A percentile compares a stretch with the other conserved stretches of the same genome.
Evolutionary conservation across 2,113 vertebrate genomes (phyloP).

Genomic region (Myocastor coypus): DNA sequence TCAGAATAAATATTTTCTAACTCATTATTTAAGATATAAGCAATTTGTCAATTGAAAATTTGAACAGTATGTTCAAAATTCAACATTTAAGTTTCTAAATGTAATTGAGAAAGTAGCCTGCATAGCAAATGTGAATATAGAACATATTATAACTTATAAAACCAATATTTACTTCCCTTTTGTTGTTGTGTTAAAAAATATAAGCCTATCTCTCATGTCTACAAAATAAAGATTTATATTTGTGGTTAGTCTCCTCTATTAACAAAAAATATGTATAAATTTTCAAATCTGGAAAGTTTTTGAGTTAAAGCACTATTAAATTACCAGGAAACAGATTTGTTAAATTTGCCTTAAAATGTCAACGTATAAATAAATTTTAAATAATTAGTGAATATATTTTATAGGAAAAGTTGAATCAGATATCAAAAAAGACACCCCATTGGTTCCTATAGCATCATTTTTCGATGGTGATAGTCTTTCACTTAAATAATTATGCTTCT

Average conservation of each 20-base stretch:
- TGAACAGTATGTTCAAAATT: neutral
- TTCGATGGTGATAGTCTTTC: neutral
- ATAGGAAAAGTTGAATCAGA: neutral
- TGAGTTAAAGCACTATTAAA: neutral
- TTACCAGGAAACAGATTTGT: neutral
- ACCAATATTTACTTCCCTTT: slow-evolving; percentile 1
- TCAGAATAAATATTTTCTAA: neutral
- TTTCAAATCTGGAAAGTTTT: slow-evolving; percentile 7
- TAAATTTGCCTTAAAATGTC: neutral
- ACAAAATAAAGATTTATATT: neutral
- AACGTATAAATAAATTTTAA: neutral
- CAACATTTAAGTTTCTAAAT: neutral
- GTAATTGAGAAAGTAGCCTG: neutral
- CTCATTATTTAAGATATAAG: neutral
- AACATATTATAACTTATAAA: neutral
- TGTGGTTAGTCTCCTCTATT: neutral
- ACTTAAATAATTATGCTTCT: neutral
- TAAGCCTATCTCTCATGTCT: neutral
- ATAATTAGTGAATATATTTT: neutral
- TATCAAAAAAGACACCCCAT: neutral
- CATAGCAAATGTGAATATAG: neutral
- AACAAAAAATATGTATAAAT: neutral
- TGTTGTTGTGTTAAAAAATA: neutral
- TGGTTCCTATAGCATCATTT: neutral
- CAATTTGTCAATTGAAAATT: neutral